Conservation (phyloP, 2,888 invertebrate genomes). For the Leptopilina syphax region DNA sequence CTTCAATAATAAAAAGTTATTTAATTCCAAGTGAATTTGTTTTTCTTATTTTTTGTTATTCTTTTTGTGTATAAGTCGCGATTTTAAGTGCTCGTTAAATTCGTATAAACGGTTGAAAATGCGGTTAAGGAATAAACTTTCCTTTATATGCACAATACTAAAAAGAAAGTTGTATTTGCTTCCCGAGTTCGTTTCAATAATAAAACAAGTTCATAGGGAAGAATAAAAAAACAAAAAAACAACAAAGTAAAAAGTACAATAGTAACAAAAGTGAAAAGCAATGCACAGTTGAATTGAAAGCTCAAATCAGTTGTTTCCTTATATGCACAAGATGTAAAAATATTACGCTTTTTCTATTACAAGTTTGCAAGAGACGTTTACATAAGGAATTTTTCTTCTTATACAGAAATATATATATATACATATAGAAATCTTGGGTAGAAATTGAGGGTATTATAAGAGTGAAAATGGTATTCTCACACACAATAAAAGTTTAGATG, state of each 20-base stretch:
- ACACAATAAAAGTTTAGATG: too few relatives aligned
- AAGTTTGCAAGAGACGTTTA: background rate
- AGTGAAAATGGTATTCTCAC: background rate
- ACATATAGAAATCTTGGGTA: too few relatives aligned
- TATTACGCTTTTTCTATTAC: background rate
- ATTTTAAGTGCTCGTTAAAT: slow-evolving; percentile 2
- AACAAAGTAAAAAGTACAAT: background rate
- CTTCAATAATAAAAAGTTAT: background rate
- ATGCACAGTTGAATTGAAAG: background rate
- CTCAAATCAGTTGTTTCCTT: background rate
- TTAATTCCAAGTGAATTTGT: background rate
- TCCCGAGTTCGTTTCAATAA: background rate
- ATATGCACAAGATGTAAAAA: slow-evolving; percentile 22
- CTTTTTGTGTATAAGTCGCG: background rate
- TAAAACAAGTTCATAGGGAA: background rate
- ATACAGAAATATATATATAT: too few relatives aligned
- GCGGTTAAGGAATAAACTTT: slow-evolving; percentile 14
- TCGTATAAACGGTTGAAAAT: background rate
- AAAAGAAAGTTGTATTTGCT: slow-evolving; percentile 4
- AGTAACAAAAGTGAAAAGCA: background rate
- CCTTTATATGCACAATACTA: background rate
- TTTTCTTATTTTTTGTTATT: too few relatives aligned
- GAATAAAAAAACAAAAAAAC: background rate
- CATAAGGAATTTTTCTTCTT: too few relatives aligned
- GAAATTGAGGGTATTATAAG: background rate